Conservation (phyloP, 2,888 invertebrate species). For the Hololepta plana region DNA sequence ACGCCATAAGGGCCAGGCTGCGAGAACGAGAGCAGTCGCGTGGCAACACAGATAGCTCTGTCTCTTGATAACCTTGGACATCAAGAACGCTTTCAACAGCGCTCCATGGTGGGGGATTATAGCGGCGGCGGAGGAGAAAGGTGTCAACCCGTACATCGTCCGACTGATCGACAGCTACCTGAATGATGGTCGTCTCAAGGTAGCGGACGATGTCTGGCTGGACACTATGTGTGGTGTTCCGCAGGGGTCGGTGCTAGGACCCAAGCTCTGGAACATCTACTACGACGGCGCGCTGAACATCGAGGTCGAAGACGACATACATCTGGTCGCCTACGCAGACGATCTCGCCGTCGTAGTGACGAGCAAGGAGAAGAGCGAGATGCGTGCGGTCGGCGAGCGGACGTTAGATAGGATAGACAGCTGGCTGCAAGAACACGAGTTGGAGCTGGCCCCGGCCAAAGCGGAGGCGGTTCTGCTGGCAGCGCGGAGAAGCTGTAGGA, state of each 20-base stretch:
- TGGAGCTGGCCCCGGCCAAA: constrained; percentile 8
- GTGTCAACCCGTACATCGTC: constrained; percentile 5
- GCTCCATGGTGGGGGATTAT: constrained; percentile 9
- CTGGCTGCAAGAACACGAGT: constrained; percentile 6
- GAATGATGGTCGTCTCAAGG: constrained; percentile 6
- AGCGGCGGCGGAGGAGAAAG: constrained; percentile 5
- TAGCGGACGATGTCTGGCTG: constrained; percentile 5
- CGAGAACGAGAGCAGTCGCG: no score
- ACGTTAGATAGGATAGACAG: constrained; percentile 3
- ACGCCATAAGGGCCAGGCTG: no score
- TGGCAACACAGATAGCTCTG: no score
- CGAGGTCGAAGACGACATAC: constrained; percentile 2
- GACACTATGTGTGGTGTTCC: constrained; percentile 8
- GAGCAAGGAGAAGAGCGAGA: background rate
- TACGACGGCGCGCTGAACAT: constrained; percentile 9
- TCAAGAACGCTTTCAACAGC: constrained; percentile 11
- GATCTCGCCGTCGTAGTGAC: constrained; percentile 6
- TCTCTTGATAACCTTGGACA: constrained; percentile 10
- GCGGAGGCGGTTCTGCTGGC: constrained; percentile 8
- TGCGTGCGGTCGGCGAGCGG: constrained; percentile 3
- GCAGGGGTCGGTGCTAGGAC: constrained; percentile 9
- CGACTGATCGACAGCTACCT: constrained; percentile 7
- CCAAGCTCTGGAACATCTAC: constrained; percentile 6
- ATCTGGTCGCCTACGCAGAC: constrained; percentile 7
- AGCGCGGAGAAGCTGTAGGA: constrained; percentile 3